A percentile compares a stretch with the other conserved stretches of the same genome.
These are phyloP conservation scores for Sipunculus nudus DNA, from an alignment of 2,888 invertebrate genomes.

Conservation along the genomic window DNA sequence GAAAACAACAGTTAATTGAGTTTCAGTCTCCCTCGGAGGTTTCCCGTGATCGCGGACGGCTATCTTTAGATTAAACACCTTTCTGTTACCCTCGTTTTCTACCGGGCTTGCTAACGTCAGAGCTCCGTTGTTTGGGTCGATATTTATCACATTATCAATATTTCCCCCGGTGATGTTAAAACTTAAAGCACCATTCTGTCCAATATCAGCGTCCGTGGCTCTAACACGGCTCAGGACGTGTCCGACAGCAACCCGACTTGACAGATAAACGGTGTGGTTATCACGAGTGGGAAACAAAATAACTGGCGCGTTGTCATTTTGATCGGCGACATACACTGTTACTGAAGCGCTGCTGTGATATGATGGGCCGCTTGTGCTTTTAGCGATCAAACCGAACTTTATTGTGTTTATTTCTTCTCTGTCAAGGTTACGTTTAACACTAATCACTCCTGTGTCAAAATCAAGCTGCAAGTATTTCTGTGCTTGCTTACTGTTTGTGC, in stretches of 20 bases:
- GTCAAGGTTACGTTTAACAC: no score
- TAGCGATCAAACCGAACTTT: no score
- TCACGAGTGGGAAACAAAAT: conserved; percentile 26
- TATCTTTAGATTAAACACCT: conserved; percentile 13
- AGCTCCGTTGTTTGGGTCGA: conserved; percentile 7
- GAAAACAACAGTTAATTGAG: conserved; percentile 12
- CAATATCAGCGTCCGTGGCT: conserved; percentile 21
- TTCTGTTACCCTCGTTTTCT: conserved; percentile 10
- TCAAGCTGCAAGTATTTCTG: no score
- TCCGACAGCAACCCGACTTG: conserved; percentile 14
- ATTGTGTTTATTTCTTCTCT: no score
- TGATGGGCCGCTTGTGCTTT: no score
- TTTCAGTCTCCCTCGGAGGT: conserved; percentile 2
- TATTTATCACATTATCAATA: not conserved
- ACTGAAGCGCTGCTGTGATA: conserved; percentile 31
- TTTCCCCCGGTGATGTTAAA: conserved; percentile 13
- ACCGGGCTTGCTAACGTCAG: conserved; percentile 20
- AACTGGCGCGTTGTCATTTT: conserved; percentile 37
- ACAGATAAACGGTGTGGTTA: conserved; percentile 32
- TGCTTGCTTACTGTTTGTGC: no score
- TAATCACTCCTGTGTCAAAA: no score
- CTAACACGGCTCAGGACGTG: conserved; percentile 12
- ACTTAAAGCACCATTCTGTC: conserved; percentile 21
- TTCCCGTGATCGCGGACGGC: conserved; percentile 16
- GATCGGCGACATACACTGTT: conserved; percentile 34